These are phyloP conservation scores for Pseudopipra pipra DNA, from an alignment of 2,113 vertebrate species.

Conservation along the genomic window DNA sequence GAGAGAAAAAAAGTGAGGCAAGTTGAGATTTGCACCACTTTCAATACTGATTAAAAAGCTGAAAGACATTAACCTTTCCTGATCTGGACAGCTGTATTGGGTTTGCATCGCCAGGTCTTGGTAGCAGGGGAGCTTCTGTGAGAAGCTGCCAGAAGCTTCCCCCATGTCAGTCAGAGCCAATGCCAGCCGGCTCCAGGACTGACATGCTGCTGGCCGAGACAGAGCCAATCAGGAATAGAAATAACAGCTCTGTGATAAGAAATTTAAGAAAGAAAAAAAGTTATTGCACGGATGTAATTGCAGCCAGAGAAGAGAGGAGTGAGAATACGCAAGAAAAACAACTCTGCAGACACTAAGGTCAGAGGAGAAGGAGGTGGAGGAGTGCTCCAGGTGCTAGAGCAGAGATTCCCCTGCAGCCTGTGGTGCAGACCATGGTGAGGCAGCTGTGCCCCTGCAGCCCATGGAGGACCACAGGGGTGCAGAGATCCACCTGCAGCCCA, in stretches of 20 bases:
- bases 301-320: background rate
- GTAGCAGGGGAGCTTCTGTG: background rate
- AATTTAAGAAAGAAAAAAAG: background rate
- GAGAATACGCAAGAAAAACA: background rate
- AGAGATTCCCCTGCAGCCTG: background rate
- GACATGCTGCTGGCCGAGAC: accelerated
- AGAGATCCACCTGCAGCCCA: background rate
- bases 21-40: background rate
- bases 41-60: background rate
- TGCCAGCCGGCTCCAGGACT: background rate
- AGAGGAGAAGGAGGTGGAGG: background rate
- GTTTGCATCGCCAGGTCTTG: background rate
- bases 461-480: background rate
- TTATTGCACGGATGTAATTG: background rate
- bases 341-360: background rate
- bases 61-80: background rate
- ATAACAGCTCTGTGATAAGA: background rate
- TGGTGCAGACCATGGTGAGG: background rate
- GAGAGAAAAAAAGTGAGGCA: accelerated
- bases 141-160: background rate
- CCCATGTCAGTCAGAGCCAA: background rate
- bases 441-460: background rate
- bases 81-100: background rate
- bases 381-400: accelerated
- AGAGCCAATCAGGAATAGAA: background rate